Evolutionary conservation across 2,797 vertebrate genomes (phyloP).

Genomic region (Phoxinus dragarum): DNA sequence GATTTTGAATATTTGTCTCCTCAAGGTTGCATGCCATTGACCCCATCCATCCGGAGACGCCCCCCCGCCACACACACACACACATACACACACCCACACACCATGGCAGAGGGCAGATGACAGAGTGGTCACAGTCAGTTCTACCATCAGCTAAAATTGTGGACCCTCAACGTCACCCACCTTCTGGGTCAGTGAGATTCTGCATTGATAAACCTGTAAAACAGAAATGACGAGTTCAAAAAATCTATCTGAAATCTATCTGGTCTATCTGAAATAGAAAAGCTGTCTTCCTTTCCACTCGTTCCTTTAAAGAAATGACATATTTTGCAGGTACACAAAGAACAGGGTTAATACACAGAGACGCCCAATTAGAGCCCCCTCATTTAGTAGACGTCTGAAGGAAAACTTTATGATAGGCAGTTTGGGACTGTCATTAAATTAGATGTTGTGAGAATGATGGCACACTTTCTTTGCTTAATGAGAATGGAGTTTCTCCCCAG

Average conservation of each 20-base stretch:
- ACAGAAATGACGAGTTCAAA: neutral
- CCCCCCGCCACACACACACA: conserved; percentile 72
- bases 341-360: conserved; percentile 38
- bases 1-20: conserved; percentile 85
- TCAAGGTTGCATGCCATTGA: conserved; percentile 79
- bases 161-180: neutral
- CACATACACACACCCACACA: conserved; percentile 69
- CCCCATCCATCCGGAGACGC: conserved; percentile 76
- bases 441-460: conserved; percentile 43
- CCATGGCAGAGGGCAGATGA: conserved; percentile 70
- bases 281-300: neutral
- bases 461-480: conserved; percentile 42
- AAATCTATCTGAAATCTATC: no score
- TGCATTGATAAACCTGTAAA: neutral
- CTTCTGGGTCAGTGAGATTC: neutral
- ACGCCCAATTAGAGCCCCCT: conserved; percentile 36
- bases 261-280: neutral
- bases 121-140: conserved; percentile 56
- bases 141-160: neutral
- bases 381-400: conserved; percentile 39
- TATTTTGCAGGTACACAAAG: conserved; percentile 40
- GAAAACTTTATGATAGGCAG: conserved; percentile 48
- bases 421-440: conserved; percentile 52
- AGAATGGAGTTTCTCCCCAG: conserved; percentile 48
- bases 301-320: neutral